Percentiles rank a stretch among this genome's conserved stretches.
Evolutionary conservation across 2,113 vertebrate genomes (phyloP).

Genomic region (Salvator merianae): DNA sequence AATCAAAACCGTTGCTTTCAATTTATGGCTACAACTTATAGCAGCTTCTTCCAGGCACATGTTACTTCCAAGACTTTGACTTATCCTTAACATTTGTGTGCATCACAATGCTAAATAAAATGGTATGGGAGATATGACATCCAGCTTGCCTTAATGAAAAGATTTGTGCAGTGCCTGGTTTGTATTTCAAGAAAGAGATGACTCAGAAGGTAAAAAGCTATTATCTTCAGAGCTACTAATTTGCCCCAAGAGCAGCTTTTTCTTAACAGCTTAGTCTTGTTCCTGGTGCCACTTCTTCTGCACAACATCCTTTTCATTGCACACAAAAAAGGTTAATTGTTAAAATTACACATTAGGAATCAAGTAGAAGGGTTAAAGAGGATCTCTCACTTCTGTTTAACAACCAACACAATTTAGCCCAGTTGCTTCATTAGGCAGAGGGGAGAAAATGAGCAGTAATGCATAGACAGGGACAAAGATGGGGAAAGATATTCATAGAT

Average conservation of each 20-base stretch:
- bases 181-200: neutral
- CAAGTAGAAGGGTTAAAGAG: slow-evolving; percentile 45
- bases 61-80: too few species aligned
- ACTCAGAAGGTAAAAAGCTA: slow-evolving; percentile 29
- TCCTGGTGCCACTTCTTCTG: slow-evolving; percentile 39
- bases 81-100: too few species aligned
- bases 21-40: too few species aligned
- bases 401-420: slow-evolving; percentile 32
- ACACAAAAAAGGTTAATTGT: slow-evolving; percentile 43
- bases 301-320: slow-evolving; percentile 24
- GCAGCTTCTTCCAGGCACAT: too few species aligned
- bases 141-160: slow-evolving; percentile 36
- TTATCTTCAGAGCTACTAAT: slow-evolving; percentile 48
- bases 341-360: slow-evolving; percentile 50
- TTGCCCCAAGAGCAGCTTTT: slow-evolving; percentile 51
- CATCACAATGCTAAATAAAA: neutral
- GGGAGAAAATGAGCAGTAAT: neutral
- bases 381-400: slow-evolving; percentile 40
- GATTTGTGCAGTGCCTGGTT: slow-evolving; percentile 13
- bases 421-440: slow-evolving; percentile 19
- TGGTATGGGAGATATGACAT: neutral
- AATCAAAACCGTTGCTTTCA: too few species aligned
- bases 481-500: neutral
- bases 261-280: slow-evolving; percentile 43
- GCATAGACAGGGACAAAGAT: neutral